Conservation (phyloP, 1,140 invertebrate genomes). For the Drosophila carrolli region DNA sequence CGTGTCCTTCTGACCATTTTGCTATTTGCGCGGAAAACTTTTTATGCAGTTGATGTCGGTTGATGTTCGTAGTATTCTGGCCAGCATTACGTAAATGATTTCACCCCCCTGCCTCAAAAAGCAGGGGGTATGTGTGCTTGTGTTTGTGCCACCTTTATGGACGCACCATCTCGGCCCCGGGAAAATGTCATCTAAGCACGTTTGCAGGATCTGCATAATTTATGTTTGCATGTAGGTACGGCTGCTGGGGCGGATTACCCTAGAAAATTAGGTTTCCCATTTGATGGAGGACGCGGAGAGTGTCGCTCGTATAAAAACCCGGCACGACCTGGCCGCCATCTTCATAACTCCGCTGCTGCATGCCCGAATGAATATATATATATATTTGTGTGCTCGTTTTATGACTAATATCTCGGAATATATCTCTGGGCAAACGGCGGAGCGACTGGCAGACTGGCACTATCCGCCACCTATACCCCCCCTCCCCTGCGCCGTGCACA, state of each 20-base stretch:
- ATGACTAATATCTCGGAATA: slow-evolving; percentile 82
- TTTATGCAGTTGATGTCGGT: slow-evolving; percentile 65
- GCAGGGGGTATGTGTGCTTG: slow-evolving; percentile 7
- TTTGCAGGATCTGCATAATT: slow-evolving; percentile 84
- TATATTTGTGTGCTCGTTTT: slow-evolving; percentile 72
- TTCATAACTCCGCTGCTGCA: slow-evolving; percentile 70
- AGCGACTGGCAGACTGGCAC: slow-evolving; percentile 37
- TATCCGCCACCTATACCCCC: slow-evolving; percentile 38
- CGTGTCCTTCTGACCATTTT: slow-evolving; percentile 47
- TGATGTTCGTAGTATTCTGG: slow-evolving; percentile 38
- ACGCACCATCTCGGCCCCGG: slow-evolving; percentile 47
- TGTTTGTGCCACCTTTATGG: slow-evolving; percentile 68
- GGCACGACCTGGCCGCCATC: slow-evolving; percentile 74
- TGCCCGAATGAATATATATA: slow-evolving; percentile 79
- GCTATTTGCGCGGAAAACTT: slow-evolving; percentile 72
- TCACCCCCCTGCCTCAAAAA: background rate
- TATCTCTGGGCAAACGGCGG: slow-evolving; percentile 57
- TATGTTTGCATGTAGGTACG: slow-evolving; percentile 70
- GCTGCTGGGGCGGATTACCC: slow-evolving; percentile 73
- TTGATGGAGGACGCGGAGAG: slow-evolving; percentile 70
- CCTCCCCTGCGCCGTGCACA: background rate
- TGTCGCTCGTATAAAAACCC: slow-evolving; percentile 74
- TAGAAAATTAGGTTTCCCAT: slow-evolving; percentile 83
- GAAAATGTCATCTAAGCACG: slow-evolving; percentile 83
- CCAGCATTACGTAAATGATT: slow-evolving; percentile 52